Conservation (phyloP, 2,113 vertebrate species). For the Leptobrachium leishanense region DNA sequence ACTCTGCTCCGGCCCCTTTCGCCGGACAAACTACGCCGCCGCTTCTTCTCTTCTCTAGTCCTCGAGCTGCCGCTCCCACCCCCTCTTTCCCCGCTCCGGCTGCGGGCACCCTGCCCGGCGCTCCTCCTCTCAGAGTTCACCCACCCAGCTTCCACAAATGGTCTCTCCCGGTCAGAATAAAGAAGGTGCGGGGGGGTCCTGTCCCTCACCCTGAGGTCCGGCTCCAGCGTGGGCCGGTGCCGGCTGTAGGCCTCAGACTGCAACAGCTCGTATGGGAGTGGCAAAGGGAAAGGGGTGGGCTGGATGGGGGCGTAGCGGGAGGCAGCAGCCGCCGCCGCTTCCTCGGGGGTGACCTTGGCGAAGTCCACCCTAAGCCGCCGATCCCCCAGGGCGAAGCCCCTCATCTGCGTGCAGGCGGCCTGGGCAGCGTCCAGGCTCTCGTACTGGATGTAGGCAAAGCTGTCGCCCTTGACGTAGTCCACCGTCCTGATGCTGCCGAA, state of each 20-base stretch:
- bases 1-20: conserved; percentile 71
- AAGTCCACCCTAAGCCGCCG: conserved; percentile 92
- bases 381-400: conserved; percentile 89
- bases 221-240: conserved; percentile 85
- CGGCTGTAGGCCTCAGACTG: conserved; percentile 77
- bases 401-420: conserved; percentile 93
- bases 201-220: conserved; percentile 84
- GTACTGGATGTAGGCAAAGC: conserved; percentile 95
- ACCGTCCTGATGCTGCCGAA: conserved; percentile 96
- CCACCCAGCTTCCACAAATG: conserved; percentile 82
- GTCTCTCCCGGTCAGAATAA: conserved; percentile 78
- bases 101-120: conserved; percentile 79
- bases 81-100: conserved; percentile 89
- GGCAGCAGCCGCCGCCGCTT: conserved; percentile 55
- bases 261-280: conserved; percentile 82
- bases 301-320: conserved; percentile 71
- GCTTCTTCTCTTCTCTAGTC: conserved; percentile 78
- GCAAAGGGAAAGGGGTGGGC: conserved; percentile 78
- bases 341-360: conserved; percentile 84
- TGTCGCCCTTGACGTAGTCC: conserved; percentile 95
- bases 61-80: conserved; percentile 72
- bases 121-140: conserved; percentile 80
- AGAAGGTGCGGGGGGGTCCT: conserved; percentile 82
- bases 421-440: conserved; percentile 94
- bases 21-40: conserved; percentile 76